Base-by-base conservation (phyloP, 2,797 vertebrate genomes). In the Psittacula echo region DNA sequence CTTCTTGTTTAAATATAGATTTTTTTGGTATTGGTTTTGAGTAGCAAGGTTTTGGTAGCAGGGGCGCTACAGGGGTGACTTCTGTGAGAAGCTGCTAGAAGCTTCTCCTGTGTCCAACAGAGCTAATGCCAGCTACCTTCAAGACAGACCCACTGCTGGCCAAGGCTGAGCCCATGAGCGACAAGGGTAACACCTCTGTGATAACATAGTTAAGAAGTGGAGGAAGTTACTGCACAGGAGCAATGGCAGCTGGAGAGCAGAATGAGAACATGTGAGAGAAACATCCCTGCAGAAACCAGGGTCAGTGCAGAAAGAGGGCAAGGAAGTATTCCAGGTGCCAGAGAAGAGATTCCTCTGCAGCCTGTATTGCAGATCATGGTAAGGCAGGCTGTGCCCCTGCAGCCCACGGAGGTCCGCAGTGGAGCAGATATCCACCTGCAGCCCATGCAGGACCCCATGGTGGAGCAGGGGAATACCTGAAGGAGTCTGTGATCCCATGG, bases 51-150 rank as follows among this genome's bases (percentile, higher is more conserved):
- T 56, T 72, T 32, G 11, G 23, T 14, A 8, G 10, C 5, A 7
- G 24, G 10, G 2, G 15, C 15, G 13, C 39, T 74, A 45, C n/a
- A 78, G 5, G 11, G 10, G 14, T 45, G 4, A 10, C 51, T 73
- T 85, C 21, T 41, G 24, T 74, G 27, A 50, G 20, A 72, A 34
- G 19, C 3, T 67, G 13, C 18, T n/a, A 45, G 53, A 73, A 67
- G 34, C 2, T 24, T 67, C 14, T 7, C 9, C 10, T 9, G 3
- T 10, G 17, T 37, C 16, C 32, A 1, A 3, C 8, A 37, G 23
- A 68, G 44, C 44, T 13, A 47, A 20, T 51, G 51, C 19, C 44
- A 78, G 2, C 7, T 23, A 8, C 4, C 16, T 77, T 32, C 70
- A 42, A 54, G n/a, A 50, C 1, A 13, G 19, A 34, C 39, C 8